Percentiles rank a stretch among this genome's conserved stretches.
phyloP scores from a whole-genome alignment of 1,140 invertebrate genomes.

The Magallana ariakensis region DNA sequence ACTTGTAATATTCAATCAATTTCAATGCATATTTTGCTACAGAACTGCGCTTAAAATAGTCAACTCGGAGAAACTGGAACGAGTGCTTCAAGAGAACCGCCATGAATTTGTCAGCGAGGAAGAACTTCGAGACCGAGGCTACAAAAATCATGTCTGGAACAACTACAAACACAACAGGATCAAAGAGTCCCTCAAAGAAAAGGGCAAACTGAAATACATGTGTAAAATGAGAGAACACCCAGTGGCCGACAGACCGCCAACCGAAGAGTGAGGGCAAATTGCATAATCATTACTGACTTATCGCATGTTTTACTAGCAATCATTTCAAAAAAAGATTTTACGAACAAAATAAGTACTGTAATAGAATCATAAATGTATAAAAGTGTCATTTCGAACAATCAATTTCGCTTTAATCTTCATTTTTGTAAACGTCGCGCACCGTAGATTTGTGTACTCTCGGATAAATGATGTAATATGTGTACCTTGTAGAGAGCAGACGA shows the following conservation, averaged over 20 bases:
- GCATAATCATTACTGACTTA: not conserved
- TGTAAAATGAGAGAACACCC: conserved; percentile 47
- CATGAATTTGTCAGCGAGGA: conserved; percentile 63
- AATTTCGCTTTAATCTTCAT: not conserved
- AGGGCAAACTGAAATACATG: conserved; percentile 66
- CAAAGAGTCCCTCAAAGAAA: conserved; percentile 63
- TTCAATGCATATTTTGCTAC: not conserved
- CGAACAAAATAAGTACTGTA: not conserved
- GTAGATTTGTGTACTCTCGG: not conserved
- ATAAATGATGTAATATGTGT: conserved; percentile 20
- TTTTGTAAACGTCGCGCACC: no score
- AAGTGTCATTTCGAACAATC: not conserved
- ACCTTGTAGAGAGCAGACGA: conserved; percentile 57
- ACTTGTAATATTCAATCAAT: no score
- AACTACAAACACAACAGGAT: conserved; percentile 68
- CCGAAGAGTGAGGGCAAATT: conserved; percentile 57
- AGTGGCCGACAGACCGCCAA: conserved; percentile 59
- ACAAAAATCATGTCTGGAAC: conserved; percentile 69
- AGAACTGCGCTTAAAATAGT: conserved; percentile 71
- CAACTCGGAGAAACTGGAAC: conserved; percentile 60
- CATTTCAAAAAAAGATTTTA: not conserved
- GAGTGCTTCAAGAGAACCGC: conserved; percentile 60
- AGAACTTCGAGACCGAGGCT: conserved; percentile 66
- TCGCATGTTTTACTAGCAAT: not conserved
- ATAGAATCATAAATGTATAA: conserved; percentile 4